A percentile compares a stretch with the other conserved stretches of the same genome.
phyloP scores from a whole-genome alignment of 2,797 vertebrate species.

The Erethizon dorsatum region DNA sequence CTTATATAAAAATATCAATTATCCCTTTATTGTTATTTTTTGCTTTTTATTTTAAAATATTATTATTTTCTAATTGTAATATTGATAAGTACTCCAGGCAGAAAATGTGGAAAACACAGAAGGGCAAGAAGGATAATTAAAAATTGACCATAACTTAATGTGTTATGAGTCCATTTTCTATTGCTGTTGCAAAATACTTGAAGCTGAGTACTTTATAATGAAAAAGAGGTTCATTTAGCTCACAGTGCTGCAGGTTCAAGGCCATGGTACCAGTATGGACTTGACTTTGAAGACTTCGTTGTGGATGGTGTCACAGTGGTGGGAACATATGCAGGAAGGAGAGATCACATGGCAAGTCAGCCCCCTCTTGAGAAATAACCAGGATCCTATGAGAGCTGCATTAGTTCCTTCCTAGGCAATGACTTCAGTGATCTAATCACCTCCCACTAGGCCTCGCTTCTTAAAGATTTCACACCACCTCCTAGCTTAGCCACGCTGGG shows the following conservation, averaged over 20 bases:
- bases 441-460: not conserved
- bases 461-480: not conserved
- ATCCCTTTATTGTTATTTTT: slow-evolving; percentile 56
- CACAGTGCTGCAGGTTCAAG: not conserved
- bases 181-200: not conserved
- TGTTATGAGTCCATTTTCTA: not conserved
- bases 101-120: slow-evolving; percentile 46
- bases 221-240: not conserved
- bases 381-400: not conserved
- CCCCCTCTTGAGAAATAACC: not conserved
- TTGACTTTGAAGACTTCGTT: not conserved
- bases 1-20: slow-evolving; percentile 42
- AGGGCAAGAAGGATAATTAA: slow-evolving; percentile 3
- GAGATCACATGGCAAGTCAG: too few species aligned
- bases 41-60: slow-evolving; percentile 67
- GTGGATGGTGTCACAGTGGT: not conserved
- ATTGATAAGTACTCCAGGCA: not conserved
- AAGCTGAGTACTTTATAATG: not conserved
- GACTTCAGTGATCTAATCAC: not conserved
- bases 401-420: not conserved
- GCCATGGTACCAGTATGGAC: too few species aligned
- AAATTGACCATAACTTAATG: not conserved
- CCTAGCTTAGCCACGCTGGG: not conserved
- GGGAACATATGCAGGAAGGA: not conserved
- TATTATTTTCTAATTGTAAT: slow-evolving; percentile 55